Base-by-base conservation (phyloP, 2,888 invertebrate genomes). In the Ctena decussata region DNA sequence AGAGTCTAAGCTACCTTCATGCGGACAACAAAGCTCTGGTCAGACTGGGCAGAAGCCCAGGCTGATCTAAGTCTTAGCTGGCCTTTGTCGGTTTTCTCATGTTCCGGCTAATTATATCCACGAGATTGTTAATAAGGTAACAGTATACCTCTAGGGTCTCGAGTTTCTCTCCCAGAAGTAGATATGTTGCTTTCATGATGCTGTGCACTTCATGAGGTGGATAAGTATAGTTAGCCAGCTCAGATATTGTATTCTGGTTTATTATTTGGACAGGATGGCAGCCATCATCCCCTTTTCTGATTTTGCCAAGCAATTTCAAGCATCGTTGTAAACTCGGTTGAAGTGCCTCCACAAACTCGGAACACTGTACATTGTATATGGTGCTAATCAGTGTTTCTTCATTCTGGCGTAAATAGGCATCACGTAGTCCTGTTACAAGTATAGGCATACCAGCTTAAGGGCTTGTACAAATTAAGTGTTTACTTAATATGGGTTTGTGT, bases 251-350 rank as follows among this genome's bases (percentile, higher is more conserved):
- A 15, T 83, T 60, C 44, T 89, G 90, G 71, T 89, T 87, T 84
- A 92, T 87, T 60, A 89, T 79, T 35, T 87, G 82, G n/a, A 92
- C 86, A 6, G 89, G 85, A 77, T 91, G 90, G 27, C 88, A 87
- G 71, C 87, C 86, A 24, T 86, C 83, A 60, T 91, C 87, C 46
- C 92, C 74, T 27, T 24, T 87, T 46, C 69, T 71, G 44, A 27
- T 77, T 37, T 57, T 44, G 1, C 77, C 81, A 8, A n/a, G 49
- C 24, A 87, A 30, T 11, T 32, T 35, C 18, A 11, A 35, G 35
- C 65, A 65, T 8, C 65, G 65, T 57, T 82, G 82, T n/a, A 89
- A 84, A 35, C 86, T 86, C 5, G 88, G 88, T n/a, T 84, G 70
- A 6, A 92, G 78, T 6, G 90, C 84, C 12, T 65, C 72, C n/a